Evolutionary conservation across 2,797 vertebrate species (phyloP), one percentile per base, ranked within the genome.

Genomic region (Poecilia wingei): DNA sequence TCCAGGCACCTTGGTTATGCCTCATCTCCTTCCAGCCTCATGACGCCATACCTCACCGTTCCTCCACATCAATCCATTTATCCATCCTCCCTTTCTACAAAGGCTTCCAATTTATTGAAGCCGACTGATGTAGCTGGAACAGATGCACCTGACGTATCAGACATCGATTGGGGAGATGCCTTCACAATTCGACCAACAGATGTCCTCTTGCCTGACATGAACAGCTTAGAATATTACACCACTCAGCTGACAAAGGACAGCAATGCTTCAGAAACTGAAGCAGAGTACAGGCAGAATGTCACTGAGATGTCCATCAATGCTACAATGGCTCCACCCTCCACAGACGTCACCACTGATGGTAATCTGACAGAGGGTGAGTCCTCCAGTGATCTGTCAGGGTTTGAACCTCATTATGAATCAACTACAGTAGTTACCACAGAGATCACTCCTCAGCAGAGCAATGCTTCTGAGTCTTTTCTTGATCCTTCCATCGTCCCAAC

Each of bases 141-240:
- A 2, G 91, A 91, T 36, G 14, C 73, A 20, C 72, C 79, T 0
- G 93, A 84, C 10, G 46, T 84, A 14, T 89, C 91, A 0, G 79
- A 93, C 9, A 61, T 94, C 47, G 89, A 95, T 59, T 89, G 94
- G 83, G 86, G 86, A 3, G 95, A 95, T 74, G 46, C 31, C 10
- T 91, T 92, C 84, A 7, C 0, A 0, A 86, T 94, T 57, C 91
- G 88, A 70, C 95, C 93, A 7, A 94, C 31, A 0, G 88, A 95
- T 49, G 93, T 95, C 31, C 91, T 95, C 1, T 75, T 96, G 83
- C 94, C 93, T 0, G 91, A 90, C 83, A 92, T 94, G 89, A 90
- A 97, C 89, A 94, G 94, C 3, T 6, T 95, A 81, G 91, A 95
- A 31, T 95, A 94, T 74, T 96, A 95, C 82, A 93, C 95, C 39